Base-by-base conservation (phyloP, 2,888 invertebrate genomes). In the Troides aeacus region DNA sequence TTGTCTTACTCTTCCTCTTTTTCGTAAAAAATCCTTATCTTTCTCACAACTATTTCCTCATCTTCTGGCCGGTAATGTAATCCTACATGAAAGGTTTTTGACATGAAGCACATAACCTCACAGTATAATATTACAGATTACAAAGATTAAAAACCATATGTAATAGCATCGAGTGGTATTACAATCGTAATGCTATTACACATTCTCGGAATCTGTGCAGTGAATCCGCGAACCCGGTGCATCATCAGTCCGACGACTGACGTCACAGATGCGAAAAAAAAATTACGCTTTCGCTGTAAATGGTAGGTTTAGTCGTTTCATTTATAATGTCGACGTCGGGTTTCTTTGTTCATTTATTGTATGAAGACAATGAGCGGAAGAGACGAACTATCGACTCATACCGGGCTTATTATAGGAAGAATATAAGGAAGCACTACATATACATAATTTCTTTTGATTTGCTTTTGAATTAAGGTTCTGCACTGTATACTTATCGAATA, bases 121-220 rank as follows among this genome's bases (percentile, higher is more conserved):
- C 21, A 57, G 57, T 57, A 23, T 57, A n/a, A 6, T 57, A 57
- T 57, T 57, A 57, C 57, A 6, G 57, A 57, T 23, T 21, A 23
- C n/a, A 17, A 50, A 50, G 50, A 50, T 50, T 50, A 50, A 50
- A 50, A 17, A 50, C 50, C 17, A 50, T 50, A 15, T 17, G 50
- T 50, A 50, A 50, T 50, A 50, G 50, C 50, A 50, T 50, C 50
- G 57, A 57, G 36, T 21, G 21, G 21, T 36, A 64, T 64, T 42
- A 64, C 39, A 60, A 53, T 53, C 1, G 46, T 58, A 59, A 63
- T 36, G 63, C 58, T 30, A 58, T 42, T 57, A 61, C 18, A 18
- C 8, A 24, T 73, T 71, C 73, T 66, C 63, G 64, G 73, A 72
- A 74, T 59, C 39, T 12, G 53, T n/a, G 24, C 65, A 59, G 46